Percentiles rank a stretch among this genome's conserved stretches.
phyloP scores from a whole-genome alignment of 2,888 invertebrate genomes.

The Meiosimyza platycephala region DNA sequence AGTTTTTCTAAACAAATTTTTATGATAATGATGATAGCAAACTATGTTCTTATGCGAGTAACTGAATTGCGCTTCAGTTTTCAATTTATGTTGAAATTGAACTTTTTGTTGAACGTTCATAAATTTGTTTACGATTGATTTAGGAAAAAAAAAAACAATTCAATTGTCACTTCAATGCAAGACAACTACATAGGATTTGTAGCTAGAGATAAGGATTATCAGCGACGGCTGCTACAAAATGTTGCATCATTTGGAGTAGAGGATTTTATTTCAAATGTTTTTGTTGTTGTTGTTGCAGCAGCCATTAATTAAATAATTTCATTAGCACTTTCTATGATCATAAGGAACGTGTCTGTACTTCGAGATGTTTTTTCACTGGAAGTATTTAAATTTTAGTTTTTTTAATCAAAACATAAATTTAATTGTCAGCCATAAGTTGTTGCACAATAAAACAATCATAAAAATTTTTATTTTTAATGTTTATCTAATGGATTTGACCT shows the following conservation, averaged over 20 bases:
- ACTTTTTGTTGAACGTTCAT: no score
- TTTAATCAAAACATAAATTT: no score
- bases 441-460: slow-evolving; percentile 17
- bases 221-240: background rate
- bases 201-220: background rate
- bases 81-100: no score
- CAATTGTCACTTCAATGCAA: slow-evolving; percentile 6
- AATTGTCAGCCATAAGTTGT: background rate
- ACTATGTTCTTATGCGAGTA: no score
- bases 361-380: background rate
- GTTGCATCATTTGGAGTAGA: no score
- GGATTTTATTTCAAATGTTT: background rate
- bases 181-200: background rate
- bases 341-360: background rate
- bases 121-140: slow-evolving; percentile 5
- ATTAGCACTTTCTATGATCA: no score
- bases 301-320: no score
- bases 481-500: slow-evolving; percentile 14
- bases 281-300: no score
- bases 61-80: no score
- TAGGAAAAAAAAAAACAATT: background rate
- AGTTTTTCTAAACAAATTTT: no score
- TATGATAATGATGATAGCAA: no score
- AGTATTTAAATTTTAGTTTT: no score
- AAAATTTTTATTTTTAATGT: slow-evolving; percentile 19